These are phyloP conservation scores for Drosophila lacertosa DNA, from an alignment of 1,140 invertebrate genomes.

Conservation along the genomic window DNA sequence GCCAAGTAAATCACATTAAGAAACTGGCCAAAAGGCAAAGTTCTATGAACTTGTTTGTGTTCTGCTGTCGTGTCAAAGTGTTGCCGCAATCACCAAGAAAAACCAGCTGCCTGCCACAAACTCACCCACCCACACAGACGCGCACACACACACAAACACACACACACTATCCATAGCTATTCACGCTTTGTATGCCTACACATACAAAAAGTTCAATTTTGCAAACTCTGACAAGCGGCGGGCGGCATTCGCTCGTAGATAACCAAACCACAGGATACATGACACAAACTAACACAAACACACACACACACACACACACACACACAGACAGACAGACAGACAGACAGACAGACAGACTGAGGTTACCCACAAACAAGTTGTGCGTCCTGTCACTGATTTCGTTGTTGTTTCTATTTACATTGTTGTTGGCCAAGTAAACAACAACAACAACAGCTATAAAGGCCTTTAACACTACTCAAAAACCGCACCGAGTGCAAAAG, in stretches of 20 bases:
- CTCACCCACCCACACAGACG: constrained; percentile 9
- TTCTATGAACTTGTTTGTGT: constrained; percentile 22
- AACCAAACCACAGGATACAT: constrained; percentile 35
- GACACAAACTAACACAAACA: constrained; percentile 14
- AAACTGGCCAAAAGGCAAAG: constrained; percentile 15
- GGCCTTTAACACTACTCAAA: constrained; percentile 13
- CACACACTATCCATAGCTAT: too few relatives aligned
- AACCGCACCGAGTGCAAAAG: constrained; percentile 34
- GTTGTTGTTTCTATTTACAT: constrained; percentile 20
- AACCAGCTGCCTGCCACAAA: constrained; percentile 11
- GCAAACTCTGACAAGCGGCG: constrained; percentile 15
- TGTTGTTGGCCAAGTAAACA: constrained; percentile 4
- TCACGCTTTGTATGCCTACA: constrained; percentile 10
- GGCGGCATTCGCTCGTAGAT: constrained; percentile 18
- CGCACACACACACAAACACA: not conserved
- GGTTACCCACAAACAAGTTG: constrained; percentile 35
- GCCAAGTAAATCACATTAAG: constrained; percentile 13
- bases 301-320: constrained; percentile 16
- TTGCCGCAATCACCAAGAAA: constrained; percentile 30
- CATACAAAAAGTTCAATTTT: constrained; percentile 41
- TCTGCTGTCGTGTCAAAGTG: constrained; percentile 26
- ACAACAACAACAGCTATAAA: not conserved
- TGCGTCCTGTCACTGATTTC: constrained; percentile 47
- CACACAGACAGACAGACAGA: constrained; percentile 9
- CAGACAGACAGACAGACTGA: constrained; percentile 12